Evolutionary conservation across 2,797 vertebrate species (phyloP).

Genomic region (Molossus molossus): DNA sequence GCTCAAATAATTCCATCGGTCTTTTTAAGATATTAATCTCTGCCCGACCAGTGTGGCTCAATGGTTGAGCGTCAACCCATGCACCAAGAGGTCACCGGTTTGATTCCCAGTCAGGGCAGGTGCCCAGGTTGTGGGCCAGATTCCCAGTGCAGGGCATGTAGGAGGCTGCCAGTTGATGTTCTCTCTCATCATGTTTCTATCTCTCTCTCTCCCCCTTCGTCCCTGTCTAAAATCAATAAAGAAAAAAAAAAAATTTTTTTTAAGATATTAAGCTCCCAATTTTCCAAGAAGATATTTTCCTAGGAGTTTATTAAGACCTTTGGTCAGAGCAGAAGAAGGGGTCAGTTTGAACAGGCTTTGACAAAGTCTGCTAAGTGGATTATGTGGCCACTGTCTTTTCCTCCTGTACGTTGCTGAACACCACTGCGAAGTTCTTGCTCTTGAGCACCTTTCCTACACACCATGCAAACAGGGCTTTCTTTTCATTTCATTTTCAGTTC

Average conservation of each 20-base stretch:
- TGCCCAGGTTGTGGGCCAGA: too few relatives aligned
- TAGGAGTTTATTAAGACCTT: not conserved
- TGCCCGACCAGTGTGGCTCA: too few relatives aligned
- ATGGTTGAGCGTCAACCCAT: too few relatives aligned
- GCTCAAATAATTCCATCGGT: not conserved
- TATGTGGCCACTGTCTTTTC: not conserved
- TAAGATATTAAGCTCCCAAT: not conserved
- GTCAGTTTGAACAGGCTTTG: not conserved
- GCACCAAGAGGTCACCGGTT: too few relatives aligned
- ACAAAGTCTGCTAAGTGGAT: not conserved
- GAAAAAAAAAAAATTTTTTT: not conserved
- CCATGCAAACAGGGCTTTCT: not conserved
- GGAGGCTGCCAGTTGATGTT: too few relatives aligned
- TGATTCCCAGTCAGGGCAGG: too few relatives aligned
- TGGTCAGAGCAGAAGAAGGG: not conserved
- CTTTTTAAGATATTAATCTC: not conserved
- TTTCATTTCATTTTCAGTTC: slow-evolving; percentile 5
- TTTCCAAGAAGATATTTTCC: not conserved
- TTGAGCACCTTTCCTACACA: not conserved
- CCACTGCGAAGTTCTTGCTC: not conserved
- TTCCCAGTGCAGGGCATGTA: too few relatives aligned
- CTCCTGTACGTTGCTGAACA: not conserved
- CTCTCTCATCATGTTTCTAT: too few relatives aligned
- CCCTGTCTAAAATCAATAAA: too few relatives aligned
- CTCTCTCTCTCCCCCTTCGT: too few relatives aligned